phyloP scores from a whole-genome alignment of 2,113 vertebrate species.

The Urocynchramus pylzowi region DNA sequence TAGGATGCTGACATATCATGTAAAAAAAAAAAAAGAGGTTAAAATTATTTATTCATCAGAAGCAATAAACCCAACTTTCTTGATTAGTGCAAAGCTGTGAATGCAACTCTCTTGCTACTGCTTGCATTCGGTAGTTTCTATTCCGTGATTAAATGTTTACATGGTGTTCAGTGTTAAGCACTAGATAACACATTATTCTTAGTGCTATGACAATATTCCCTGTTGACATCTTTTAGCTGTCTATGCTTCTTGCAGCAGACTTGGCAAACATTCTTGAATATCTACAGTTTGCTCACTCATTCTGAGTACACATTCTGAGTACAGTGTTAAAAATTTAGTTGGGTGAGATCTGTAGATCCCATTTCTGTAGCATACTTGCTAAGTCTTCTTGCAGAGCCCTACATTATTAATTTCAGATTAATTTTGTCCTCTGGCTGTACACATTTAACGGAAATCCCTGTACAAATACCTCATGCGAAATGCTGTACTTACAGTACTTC shows the following conservation, averaged over 20 bases:
- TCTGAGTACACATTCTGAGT: not conserved
- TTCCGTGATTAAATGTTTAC: conserved; percentile 60
- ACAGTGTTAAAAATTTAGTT: conserved; percentile 31
- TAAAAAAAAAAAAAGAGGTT: not conserved
- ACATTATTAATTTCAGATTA: conserved; percentile 56
- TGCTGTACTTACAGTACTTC: not conserved
- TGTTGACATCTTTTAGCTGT: conserved; percentile 57
- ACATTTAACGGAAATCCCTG: conserved; percentile 12
- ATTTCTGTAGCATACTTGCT: not conserved
- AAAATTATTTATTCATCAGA: not conserved
- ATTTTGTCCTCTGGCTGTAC: conserved; percentile 26
- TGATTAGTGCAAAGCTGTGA: not conserved
- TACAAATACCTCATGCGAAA: not conserved
- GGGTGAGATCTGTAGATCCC: not conserved
- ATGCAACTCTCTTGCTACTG: not conserved
- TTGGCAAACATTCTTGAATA: conserved; percentile 53
- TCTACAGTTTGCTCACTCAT: conserved; percentile 40
- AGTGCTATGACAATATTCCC: conserved; percentile 58
- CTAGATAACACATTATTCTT: conserved; percentile 55
- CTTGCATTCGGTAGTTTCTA: not conserved
- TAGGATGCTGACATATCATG: not conserved
- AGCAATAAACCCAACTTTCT: conserved; percentile 1
- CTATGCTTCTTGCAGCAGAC: conserved; percentile 33
- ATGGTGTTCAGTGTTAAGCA: conserved; percentile 28
- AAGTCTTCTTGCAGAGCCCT: not conserved